These are phyloP conservation scores for Drosophila hamatofila DNA, from an alignment of 2,888 invertebrate genomes.

Conservation along the genomic window DNA sequence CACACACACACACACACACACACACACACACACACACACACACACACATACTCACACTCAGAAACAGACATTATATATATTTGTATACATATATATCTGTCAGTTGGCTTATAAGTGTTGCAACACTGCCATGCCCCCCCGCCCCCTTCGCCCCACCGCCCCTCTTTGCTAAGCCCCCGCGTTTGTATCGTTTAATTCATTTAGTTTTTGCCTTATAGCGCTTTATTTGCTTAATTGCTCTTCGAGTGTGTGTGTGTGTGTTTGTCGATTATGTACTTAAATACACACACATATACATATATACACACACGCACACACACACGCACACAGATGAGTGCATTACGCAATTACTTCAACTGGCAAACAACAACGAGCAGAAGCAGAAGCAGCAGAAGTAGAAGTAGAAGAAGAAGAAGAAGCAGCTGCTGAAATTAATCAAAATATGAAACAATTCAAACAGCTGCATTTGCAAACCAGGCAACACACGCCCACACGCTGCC, in stretches of 20 bases:
- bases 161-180: background rate
- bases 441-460: slow-evolving; percentile 69
- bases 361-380: slow-evolving; percentile 52
- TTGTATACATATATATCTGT: slow-evolving; percentile 3
- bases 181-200: slow-evolving; percentile 70
- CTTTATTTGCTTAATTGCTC: slow-evolving; percentile 71
- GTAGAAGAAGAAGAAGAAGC: slow-evolving; percentile 22
- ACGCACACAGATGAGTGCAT: slow-evolving; percentile 41
- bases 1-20: background rate
- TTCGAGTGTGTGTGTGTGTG: slow-evolving; percentile 25
- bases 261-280: slow-evolving; percentile 42
- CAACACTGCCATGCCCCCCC: background rate
- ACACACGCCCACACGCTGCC: slow-evolving; percentile 21
- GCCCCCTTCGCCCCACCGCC: too few relatives aligned
- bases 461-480: slow-evolving; percentile 38
- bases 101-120: slow-evolving; percentile 37
- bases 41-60: background rate
- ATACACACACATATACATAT: slow-evolving; percentile 19
- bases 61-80: background rate
- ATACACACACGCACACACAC: background rate
- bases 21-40: background rate
- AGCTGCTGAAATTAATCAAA: slow-evolving; percentile 69
- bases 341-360: slow-evolving; percentile 69
- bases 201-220: slow-evolving; percentile 67
- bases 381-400: slow-evolving; percentile 20